These are phyloP conservation scores for Leptodactylus fuscus DNA, from an alignment of 2,113 vertebrate genomes.

Conservation along the genomic window DNA sequence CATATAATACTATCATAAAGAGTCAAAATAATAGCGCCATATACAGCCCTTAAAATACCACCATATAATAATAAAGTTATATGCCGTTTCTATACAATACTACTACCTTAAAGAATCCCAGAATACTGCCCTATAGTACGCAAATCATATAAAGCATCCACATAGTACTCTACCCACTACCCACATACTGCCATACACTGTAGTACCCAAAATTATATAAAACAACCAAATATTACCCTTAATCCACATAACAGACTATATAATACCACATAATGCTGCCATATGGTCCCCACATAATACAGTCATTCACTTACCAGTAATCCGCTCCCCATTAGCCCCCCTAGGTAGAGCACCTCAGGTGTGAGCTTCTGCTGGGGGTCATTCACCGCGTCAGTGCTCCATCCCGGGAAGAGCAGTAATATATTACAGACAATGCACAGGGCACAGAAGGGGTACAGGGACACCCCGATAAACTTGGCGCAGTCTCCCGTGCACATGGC, in stretches of 20 bases:
- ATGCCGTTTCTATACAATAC: too few relatives aligned
- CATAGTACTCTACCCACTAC: too few relatives aligned
- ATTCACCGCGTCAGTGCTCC: slow-evolving; percentile 68
- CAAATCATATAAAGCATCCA: too few relatives aligned
- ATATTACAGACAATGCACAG: slow-evolving; percentile 79
- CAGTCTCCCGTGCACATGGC: slow-evolving; percentile 80
- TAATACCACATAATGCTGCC: too few relatives aligned
- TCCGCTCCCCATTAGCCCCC: slow-evolving; percentile 79
- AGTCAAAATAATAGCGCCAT: not conserved
- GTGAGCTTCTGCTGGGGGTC: slow-evolving; percentile 64
- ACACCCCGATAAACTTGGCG: slow-evolving; percentile 70
- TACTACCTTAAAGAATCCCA: too few relatives aligned
- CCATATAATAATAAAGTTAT: too few relatives aligned
- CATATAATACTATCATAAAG: not conserved
- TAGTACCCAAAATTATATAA: too few relatives aligned
- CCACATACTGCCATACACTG: too few relatives aligned
- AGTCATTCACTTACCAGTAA: slow-evolving; percentile 72
- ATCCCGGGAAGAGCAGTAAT: slow-evolving; percentile 78
- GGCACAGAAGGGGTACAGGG: slow-evolving; percentile 73
- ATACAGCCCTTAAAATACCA: not conserved
- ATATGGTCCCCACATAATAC: not conserved
- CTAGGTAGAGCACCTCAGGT: slow-evolving; percentile 79
- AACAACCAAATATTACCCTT: too few relatives aligned
- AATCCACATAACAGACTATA: too few relatives aligned
- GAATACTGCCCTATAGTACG: too few relatives aligned